phyloP scores from a whole-genome alignment of 2,113 vertebrate species.

The Rhinolophus sinicus region DNA sequence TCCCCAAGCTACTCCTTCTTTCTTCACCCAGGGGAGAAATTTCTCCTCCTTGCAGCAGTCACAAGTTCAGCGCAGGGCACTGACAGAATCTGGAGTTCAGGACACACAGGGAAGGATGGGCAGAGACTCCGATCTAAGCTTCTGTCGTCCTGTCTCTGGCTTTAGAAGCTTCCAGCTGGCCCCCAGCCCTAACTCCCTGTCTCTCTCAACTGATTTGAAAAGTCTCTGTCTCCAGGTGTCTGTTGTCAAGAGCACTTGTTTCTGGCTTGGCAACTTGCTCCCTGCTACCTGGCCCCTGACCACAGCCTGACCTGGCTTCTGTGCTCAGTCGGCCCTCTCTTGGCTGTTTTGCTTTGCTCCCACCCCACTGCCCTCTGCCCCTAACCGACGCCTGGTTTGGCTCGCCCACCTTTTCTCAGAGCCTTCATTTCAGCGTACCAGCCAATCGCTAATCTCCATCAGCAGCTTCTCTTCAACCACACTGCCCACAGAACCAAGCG shows the following conservation, averaged over 20 bases:
- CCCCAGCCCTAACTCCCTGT: no score
- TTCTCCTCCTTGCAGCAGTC: background rate
- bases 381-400: background rate
- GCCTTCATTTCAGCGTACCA: background rate
- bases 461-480: slow-evolving; percentile 51
- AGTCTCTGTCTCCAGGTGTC: background rate
- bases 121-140: background rate
- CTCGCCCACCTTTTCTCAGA: background rate
- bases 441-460: slow-evolving; percentile 41
- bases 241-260: background rate
- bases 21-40: background rate
- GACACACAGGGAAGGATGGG: background rate
- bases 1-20: background rate
- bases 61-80: background rate
- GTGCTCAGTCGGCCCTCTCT: background rate
- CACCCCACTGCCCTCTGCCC: background rate
- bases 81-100: background rate
- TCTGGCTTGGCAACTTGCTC: background rate
- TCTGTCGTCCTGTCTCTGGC: background rate
- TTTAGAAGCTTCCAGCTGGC: background rate
- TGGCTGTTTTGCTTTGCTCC: background rate
- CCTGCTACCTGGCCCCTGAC: background rate
- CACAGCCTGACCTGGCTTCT: background rate
- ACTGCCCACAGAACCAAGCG: slow-evolving; percentile 72
- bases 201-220: background rate